Base-by-base conservation (phyloP, 2,888 invertebrate genomes). In the Drosophila koepferae region DNA sequence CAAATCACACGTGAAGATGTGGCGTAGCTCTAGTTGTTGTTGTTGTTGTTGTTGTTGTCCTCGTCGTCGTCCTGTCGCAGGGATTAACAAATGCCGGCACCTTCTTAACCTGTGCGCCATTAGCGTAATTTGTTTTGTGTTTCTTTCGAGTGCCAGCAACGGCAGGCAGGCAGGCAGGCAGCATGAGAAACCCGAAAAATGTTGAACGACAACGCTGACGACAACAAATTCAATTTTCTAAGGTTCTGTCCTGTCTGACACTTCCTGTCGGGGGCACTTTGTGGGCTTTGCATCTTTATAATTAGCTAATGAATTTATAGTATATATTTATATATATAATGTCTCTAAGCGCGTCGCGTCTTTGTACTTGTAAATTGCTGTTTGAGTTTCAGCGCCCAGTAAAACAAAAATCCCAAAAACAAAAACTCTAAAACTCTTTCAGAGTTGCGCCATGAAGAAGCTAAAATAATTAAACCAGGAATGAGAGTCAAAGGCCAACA, bases 51-150 rank as follows among this genome's bases (percentile, higher is more conserved):
- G 6, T 12, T n/a, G 40, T 60, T 63, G 58, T 54, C 58, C n/a
- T 44, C 62, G 74, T 67, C 51, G 63, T 67, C 62, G 53, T 68
- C 63, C 71, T 63, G 61, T 77, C 48, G 68, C 62, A 56, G 77
- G 77, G 77, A 77, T 84, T 80, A 82, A 82, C 64, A 56, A 72
- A 72, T 58, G 77, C 72, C 74, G 56, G 65, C 80, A 82, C 82
- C 83, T 88, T 86, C 71, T 82, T 82, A 81, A 78, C 89, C 90
- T 88, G 69, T 70, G 46, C 56, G 63, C 89, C 86, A 90, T 88
- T 90, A 89, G 77, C 77, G 77, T 86, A 88, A 86, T 89, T 90
- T 80, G 81, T 76, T 87, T 86, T 82, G 71, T 81, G n/a, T 16
- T 3, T 20, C 34, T 12, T 40, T 40, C 62, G 53, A 40, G 28